Evolutionary conservation across 2,888 invertebrate genomes (phyloP), one percentile per base, ranked within the genome.

Genomic region (Lordiphosa fenestrarum): DNA sequence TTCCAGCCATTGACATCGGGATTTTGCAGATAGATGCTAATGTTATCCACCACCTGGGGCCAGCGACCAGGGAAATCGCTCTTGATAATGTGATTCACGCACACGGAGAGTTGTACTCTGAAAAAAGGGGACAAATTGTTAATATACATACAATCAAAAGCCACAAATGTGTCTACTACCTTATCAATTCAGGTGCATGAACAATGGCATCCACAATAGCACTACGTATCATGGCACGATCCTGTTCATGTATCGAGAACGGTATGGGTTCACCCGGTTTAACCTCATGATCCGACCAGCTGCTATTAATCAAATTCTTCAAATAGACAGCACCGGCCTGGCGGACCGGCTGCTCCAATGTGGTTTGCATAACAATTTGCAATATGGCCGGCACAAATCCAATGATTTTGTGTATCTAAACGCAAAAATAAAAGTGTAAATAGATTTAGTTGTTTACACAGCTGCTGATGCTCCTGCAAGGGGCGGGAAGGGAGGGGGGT

Each of bases 301-400:
- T 95, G 82, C 93, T 93, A 25, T 93, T 94, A 55, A 99, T 91
- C 87, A 97, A 92, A 91, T 99, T 99, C 91, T 99, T 99, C 71
- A 99, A 91, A 90, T 98, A 99, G 73, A 99, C 96, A 37, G 95
- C 98, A 80, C 97, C 97, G 68, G 98, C 98, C 91, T 99, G 98
- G 68, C 98, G 91, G 0, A 98, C 95, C 67, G 98, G 96, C 92
- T 96, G 94, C 66, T 97, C 95, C 44, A 97, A 92, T 75, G 96
- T 96, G 83, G 93, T 93, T 89, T 94, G 93, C 96, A 98, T 97
- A 54, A 98, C 94, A 64, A 98, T 95, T 92, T 98, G 97, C 50
- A 99, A 91, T 59, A 99, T 91, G 46, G 95, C 93, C 49, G 98
- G 99, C 50, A 96, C 95, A 91, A 99, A 99, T 21, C 98, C 98